These are phyloP conservation scores for Arbacia lixula DNA, from an alignment of 53 echinoderm and acorn worm genomes.

Conservation along the genomic window DNA sequence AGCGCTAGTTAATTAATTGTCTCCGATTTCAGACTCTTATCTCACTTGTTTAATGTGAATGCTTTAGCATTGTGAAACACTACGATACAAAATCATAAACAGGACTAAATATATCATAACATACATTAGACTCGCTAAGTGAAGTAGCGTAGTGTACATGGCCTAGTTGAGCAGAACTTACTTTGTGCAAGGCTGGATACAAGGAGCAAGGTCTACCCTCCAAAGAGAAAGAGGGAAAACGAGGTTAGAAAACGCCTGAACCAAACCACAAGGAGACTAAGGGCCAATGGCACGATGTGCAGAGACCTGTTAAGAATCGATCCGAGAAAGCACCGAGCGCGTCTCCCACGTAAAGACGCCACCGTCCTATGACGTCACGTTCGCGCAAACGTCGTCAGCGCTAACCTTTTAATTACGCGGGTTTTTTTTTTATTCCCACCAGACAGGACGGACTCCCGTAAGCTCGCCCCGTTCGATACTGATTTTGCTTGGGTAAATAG, in stretches of 20 bases:
- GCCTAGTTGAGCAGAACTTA: too few relatives aligned
- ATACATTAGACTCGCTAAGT: too few relatives aligned
- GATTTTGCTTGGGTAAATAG: slow-evolving; percentile 35
- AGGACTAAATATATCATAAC: too few relatives aligned
- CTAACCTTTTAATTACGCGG: slow-evolving; percentile 45
- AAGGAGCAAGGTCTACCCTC: too few relatives aligned
- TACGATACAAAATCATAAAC: too few relatives aligned
- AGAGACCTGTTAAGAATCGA: slow-evolving; percentile 51
- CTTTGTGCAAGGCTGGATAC: too few relatives aligned
- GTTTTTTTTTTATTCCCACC: slow-evolving; percentile 14
- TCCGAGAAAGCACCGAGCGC: slow-evolving; percentile 23
- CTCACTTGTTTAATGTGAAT: neutral
- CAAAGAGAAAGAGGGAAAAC: too few relatives aligned
- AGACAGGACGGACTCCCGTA: slow-evolving; percentile 11
- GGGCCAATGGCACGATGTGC: slow-evolving; percentile 43
- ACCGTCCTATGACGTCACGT: slow-evolving; percentile 31
- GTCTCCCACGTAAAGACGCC: slow-evolving; percentile 48
- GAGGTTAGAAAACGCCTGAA: too few relatives aligned
- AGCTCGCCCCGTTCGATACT: slow-evolving; percentile 26
- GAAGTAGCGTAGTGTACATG: too few relatives aligned
- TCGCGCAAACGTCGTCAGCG: slow-evolving; percentile 18
- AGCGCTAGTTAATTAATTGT: neutral
- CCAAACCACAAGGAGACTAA: too few relatives aligned
- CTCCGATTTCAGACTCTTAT: neutral
- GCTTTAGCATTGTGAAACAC: too few relatives aligned